Conservation (phyloP, 1,140 invertebrate species). For the Cyclina sinensis region DNA sequence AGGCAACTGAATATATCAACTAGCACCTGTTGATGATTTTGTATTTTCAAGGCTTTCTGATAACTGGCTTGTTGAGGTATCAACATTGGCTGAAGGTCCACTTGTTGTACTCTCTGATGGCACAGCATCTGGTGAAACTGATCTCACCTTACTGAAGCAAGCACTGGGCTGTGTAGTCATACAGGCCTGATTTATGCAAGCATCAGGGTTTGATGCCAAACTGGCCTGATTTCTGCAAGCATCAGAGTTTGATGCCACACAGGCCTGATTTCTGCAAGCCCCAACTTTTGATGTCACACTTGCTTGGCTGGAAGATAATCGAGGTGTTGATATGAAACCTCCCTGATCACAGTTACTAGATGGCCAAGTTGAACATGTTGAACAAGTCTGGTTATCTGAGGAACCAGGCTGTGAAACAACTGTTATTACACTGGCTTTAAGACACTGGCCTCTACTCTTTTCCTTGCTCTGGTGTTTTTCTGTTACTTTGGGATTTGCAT, state of each 20-base stretch:
- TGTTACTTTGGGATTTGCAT: not conserved
- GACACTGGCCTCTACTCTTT: not conserved
- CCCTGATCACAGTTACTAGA: not conserved
- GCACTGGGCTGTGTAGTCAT: not conserved
- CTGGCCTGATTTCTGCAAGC: not conserved
- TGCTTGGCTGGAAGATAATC: not conserved
- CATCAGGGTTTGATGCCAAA: not conserved
- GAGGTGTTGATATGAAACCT: not conserved
- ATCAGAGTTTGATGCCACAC: not conserved
- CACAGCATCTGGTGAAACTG: not conserved
- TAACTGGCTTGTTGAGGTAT: not conserved
- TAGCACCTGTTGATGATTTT: constrained; percentile 9
- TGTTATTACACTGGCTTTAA: constrained; percentile 36
- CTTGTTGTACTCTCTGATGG: constrained; percentile 11
- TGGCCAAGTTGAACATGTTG: not conserved
- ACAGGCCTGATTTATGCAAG: not conserved
- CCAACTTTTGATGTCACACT: not conserved
- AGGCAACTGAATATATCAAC: constrained; percentile 11
- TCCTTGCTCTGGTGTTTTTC: constrained; percentile 1
- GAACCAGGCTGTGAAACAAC: not conserved
- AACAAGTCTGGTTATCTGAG: not conserved
- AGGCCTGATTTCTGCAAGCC: not conserved
- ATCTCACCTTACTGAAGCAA: not conserved
- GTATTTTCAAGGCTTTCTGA: not conserved
- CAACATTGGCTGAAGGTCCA: not conserved